Percentiles rank a stretch among this genome's conserved stretches.
Evolutionary conservation across 2,797 vertebrate species (phyloP).

Genomic region (Gallinago stenura): DNA sequence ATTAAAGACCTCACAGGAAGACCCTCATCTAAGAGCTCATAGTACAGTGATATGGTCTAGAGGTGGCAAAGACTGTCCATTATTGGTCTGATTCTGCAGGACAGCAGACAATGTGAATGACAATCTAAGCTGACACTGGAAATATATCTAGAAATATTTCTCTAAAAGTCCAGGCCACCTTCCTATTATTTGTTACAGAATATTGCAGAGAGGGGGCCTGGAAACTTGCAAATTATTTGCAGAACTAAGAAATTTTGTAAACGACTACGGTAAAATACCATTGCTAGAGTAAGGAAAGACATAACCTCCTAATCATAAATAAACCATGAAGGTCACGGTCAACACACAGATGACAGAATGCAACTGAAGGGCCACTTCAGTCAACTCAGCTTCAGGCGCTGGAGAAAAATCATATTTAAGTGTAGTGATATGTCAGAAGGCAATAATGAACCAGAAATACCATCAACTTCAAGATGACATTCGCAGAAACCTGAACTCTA

Average conservation of each 20-base stretch:
- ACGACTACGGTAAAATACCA: background rate
- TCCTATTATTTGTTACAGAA: background rate
- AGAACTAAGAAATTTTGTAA: background rate
- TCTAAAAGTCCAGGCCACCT: background rate
- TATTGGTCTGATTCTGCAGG: background rate
- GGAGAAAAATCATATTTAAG: slow-evolving; percentile 65
- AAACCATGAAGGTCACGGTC: slow-evolving; percentile 66
- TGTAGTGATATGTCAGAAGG: slow-evolving; percentile 52
- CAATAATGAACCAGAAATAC: slow-evolving; percentile 63
- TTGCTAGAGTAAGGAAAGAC: background rate
- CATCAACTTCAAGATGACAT: slow-evolving; percentile 58
- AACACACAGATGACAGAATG: slow-evolving; percentile 64
- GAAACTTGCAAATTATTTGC: background rate
- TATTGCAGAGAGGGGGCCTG: background rate
- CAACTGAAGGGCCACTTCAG: slow-evolving; percentile 46
- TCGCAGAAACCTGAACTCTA: slow-evolving; percentile 25
- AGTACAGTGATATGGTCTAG: background rate
- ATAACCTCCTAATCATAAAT: slow-evolving; percentile 59
- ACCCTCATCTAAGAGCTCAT: background rate
- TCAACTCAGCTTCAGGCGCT: slow-evolving; percentile 58
- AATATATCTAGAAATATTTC: background rate
- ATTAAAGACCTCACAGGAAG: background rate
- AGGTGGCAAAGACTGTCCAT: background rate
- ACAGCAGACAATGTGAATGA: background rate
- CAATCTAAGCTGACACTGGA: background rate